Conservation (phyloP, 2,113 vertebrate species). For the Ceyx margarethae region DNA sequence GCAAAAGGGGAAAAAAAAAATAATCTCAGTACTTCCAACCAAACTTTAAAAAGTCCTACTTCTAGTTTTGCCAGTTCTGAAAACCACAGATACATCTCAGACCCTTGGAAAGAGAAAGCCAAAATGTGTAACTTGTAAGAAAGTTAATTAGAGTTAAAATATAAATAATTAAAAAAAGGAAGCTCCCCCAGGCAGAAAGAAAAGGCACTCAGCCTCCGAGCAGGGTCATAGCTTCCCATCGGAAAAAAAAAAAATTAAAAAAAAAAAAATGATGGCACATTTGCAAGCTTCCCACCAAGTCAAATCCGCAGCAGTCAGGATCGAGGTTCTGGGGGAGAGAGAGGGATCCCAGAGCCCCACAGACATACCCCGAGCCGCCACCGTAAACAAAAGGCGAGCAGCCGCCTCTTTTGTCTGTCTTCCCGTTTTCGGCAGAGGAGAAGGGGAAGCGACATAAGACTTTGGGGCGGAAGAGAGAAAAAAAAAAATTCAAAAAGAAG, state of each 20-base stretch:
- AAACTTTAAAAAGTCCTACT: conserved; percentile 65
- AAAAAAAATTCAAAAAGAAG: conserved; percentile 21
- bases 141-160: conserved; percentile 41
- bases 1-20: conserved; percentile 1
- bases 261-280: conserved; percentile 74
- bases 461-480: background rate
- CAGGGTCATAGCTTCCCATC: conserved; percentile 48
- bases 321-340: background rate
- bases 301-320: conserved; percentile 70
- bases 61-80: conserved; percentile 59
- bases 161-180: background rate
- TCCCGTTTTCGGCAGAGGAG: conserved; percentile 74
- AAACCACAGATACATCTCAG: conserved; percentile 31
- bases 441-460: conserved; percentile 76
- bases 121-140: conserved; percentile 6
- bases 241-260: conserved; percentile 6
- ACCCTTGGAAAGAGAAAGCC: conserved; percentile 18
- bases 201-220: conserved; percentile 58
- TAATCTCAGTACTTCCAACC: conserved; percentile 57
- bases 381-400: conserved; percentile 22
- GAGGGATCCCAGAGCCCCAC: background rate
- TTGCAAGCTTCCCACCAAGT: conserved; percentile 77
- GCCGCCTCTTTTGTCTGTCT: conserved; percentile 89
- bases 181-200: conserved; percentile 34
- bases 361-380: background rate